phyloP scores from a whole-genome alignment of 2,888 invertebrate species.

The Cyclophora punctaria region DNA sequence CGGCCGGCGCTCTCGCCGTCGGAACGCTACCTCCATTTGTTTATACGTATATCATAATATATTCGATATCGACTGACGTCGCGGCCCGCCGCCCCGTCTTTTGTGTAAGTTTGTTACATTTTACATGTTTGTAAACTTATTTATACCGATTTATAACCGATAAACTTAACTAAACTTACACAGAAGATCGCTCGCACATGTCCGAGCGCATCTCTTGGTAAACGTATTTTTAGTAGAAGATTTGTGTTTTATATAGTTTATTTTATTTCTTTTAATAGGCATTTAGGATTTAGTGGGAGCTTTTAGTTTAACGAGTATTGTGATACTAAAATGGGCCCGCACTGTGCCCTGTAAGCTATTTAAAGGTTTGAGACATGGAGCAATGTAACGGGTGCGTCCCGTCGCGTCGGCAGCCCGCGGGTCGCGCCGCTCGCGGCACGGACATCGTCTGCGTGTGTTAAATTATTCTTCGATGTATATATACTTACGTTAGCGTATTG shows the following conservation, averaged over 20 bases:
- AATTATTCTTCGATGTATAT: conserved; percentile 69
- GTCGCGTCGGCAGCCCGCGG: neutral
- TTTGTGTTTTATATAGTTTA: conserved; percentile 50
- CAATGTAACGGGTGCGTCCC: conserved; percentile 2
- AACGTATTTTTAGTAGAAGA: conserved; percentile 41
- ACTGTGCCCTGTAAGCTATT: conserved; percentile 56
- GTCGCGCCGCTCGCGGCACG: neutral
- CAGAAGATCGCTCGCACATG: neutral
- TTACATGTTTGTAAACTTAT: too few relatives aligned
- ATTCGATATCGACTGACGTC: conserved; percentile 10
- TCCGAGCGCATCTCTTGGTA: conserved; percentile 20
- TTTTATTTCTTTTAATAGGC: conserved; percentile 42
- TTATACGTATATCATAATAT: conserved; percentile 9
- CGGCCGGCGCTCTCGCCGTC: neutral
- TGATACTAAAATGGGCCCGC: conserved; percentile 66
- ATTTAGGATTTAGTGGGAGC: conserved; percentile 52
- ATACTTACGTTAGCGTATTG: conserved; percentile 55
- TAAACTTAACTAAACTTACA: neutral
- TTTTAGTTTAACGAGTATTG: conserved; percentile 65
- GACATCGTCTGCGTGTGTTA: conserved; percentile 40
- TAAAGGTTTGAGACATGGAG: conserved; percentile 27
- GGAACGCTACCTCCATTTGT: conserved; percentile 8
- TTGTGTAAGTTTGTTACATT: conserved; percentile 8
- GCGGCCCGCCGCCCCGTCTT: conserved; percentile 4
- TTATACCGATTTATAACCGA: too few relatives aligned